Conservation (phyloP, 2,888 invertebrate species). For the Drosophila falleni region DNA sequence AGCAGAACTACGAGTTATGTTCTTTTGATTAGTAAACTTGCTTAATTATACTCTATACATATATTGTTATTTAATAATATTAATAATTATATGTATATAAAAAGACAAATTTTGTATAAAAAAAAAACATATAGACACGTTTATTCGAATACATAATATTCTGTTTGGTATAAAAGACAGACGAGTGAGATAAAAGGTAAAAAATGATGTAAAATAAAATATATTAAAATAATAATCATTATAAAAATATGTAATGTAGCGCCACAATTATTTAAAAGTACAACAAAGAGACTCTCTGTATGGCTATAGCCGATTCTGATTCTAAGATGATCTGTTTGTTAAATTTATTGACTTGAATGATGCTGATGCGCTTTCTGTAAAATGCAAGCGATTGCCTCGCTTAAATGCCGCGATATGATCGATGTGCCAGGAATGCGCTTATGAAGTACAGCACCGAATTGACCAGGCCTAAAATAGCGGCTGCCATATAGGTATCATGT, state of each 20-base stretch:
- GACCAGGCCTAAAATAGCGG: conserved; percentile 90
- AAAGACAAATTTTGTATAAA: conserved; percentile 46
- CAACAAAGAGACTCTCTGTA: conserved; percentile 62
- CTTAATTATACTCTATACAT: conserved; percentile 1
- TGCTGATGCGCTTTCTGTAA: conserved; percentile 17
- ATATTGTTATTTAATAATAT: conserved; percentile 4
- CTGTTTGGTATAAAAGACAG: conserved; percentile 65
- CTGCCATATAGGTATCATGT: conserved; percentile 90
- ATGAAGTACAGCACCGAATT: conserved; percentile 90
- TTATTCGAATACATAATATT: conserved; percentile 71
- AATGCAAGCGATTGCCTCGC: conserved; percentile 46
- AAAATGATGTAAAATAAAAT: conserved; percentile 12
- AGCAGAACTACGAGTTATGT: conserved; percentile 3
- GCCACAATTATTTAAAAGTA: conserved; percentile 52
- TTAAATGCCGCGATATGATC: conserved; percentile 91
- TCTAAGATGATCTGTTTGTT: conserved; percentile 26
- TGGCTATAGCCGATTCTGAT: conserved; percentile 36
- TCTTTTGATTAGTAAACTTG: conserved; percentile 3
- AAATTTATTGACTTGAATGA: conserved; percentile 15
- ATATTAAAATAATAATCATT: conserved; percentile 16
- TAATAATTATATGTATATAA: conserved; percentile 1
- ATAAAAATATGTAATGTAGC: conserved; percentile 32
- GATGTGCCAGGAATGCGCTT: conserved; percentile 91
- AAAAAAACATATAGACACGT: conserved; percentile 60
- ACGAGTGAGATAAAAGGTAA: conserved; percentile 47